Base-by-base conservation (phyloP, 2,888 invertebrate genomes). In the Cheilosia grossa region DNA sequence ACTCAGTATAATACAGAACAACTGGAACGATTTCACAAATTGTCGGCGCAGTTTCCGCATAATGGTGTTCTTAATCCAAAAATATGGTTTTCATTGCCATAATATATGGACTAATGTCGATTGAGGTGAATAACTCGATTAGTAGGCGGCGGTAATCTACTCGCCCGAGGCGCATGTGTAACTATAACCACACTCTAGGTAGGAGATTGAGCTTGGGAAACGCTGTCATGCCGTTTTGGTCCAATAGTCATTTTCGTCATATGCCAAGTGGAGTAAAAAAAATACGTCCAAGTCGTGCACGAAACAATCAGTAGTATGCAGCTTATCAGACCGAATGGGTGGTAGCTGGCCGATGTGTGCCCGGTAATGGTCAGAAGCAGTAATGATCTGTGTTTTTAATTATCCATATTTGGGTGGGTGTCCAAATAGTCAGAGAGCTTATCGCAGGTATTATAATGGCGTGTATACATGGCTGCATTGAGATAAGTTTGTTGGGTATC, bases 61-160 rank as follows among this genome's bases (percentile, higher is more conserved):
- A 82, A 47, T 51, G 40, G 40, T 61, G 67, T 79, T 44, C 49
- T 67, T 56, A 77, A 67, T 73, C 40, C 66, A 49, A 82, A 80
- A 73, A 69, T 83, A 79, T 74, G 63, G 69, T 83, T 82, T 78
- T 83, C 74, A 79, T 83, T 79, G 83, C 83, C 83, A 74, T 80
- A 79, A 79, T 70, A 83, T 70, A 83, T 83, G 69, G 74, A 64
- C 74, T 64, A 58, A 59, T 74, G 83, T 74, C 79, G 79, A 79
- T 69, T 74, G 67, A 53, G 83, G 56, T 79, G 66, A 82, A 73
- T 73, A 61, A 78, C 79, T 79, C 82, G 82, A 82, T 82, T 79
- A 82, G 78, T 79, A 17, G 69, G 30, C 54, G 53, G 69, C 64
- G 63, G 64, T 51, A 63, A 74, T 64, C 74, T 64, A 47, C 42